Conservation (phyloP, 2,797 vertebrate genomes). For the Lacerta agilis region DNA sequence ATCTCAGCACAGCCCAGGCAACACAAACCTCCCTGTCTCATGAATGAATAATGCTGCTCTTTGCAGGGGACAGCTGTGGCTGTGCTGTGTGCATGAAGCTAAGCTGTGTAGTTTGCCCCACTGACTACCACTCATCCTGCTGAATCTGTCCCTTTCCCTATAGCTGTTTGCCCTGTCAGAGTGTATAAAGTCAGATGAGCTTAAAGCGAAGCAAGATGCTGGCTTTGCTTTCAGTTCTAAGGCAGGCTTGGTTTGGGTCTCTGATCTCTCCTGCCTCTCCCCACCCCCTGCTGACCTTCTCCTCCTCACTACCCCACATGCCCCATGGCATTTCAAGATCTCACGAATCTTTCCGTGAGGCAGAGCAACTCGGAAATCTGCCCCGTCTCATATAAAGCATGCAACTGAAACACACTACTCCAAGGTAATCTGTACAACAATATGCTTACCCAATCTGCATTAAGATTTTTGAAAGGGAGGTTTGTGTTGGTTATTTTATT, state of each 20-base stretch:
- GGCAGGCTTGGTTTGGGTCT: neutral
- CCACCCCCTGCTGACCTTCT: neutral
- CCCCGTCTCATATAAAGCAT: neutral
- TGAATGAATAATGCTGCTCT: neutral
- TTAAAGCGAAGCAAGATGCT: neutral
- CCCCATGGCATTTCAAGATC: neutral
- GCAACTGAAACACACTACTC: neutral
- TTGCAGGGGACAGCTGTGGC: neutral
- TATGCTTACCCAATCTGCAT: neutral
- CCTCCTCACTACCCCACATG: neutral
- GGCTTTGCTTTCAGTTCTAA: neutral
- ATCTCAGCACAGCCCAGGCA: neutral
- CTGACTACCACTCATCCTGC: neutral
- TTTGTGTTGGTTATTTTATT: neutral
- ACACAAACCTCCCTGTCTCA: neutral
- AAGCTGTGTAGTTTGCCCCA: neutral
- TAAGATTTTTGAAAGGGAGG: neutral
- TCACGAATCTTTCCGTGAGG: neutral
- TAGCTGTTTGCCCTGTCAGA: constrained; percentile 6
- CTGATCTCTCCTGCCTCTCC: neutral
- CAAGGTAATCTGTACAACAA: neutral
- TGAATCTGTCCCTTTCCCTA: neutral
- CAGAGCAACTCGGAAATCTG: neutral
- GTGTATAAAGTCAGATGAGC: neutral
- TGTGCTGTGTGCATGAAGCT: neutral